These are phyloP conservation scores for Brachylomia viminalis DNA, from an alignment of 2,888 invertebrate genomes.

Conservation along the genomic window DNA sequence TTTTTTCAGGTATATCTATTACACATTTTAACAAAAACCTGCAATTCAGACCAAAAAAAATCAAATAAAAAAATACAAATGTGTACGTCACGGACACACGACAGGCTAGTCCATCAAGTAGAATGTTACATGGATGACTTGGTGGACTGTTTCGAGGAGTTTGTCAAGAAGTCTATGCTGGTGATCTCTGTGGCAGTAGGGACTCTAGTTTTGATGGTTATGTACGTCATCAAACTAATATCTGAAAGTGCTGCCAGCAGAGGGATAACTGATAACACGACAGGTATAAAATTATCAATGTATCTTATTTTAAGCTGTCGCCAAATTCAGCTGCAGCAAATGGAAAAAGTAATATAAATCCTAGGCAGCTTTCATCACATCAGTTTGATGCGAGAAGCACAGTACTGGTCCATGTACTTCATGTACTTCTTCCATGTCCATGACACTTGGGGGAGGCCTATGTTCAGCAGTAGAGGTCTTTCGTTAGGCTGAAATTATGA, in stretches of 20 bases:
- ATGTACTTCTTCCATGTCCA: too few relatives aligned
- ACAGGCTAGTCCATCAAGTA: constrained; percentile 66
- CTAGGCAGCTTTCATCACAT: not conserved
- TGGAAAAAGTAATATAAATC: not conserved
- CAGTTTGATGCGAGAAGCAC: not conserved
- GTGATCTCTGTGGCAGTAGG: constrained; percentile 75
- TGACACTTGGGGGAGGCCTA: not conserved
- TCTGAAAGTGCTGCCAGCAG: not conserved
- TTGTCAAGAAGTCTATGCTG: constrained; percentile 78
- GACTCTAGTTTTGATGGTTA: constrained; percentile 71
- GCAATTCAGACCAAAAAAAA: not conserved
- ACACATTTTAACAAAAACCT: constrained; percentile 76
- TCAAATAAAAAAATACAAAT: constrained; percentile 67
- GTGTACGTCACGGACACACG: constrained; percentile 66
- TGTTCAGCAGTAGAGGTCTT: not conserved
- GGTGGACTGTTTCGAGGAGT: constrained; percentile 78
- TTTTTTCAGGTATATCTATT: constrained; percentile 84
- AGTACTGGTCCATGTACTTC: not conserved
- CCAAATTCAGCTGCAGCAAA: not conserved
- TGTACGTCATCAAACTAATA: constrained; percentile 72
- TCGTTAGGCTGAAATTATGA: not conserved
- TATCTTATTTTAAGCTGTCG: not conserved
- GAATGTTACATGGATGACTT: constrained; percentile 80
- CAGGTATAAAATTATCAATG: constrained; percentile 14
- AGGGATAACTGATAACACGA: not conserved